These are phyloP conservation scores for Eucidaris tribuloides DNA, from an alignment of 35 echinoderm and acorn worm species.

Conservation along the genomic window DNA sequence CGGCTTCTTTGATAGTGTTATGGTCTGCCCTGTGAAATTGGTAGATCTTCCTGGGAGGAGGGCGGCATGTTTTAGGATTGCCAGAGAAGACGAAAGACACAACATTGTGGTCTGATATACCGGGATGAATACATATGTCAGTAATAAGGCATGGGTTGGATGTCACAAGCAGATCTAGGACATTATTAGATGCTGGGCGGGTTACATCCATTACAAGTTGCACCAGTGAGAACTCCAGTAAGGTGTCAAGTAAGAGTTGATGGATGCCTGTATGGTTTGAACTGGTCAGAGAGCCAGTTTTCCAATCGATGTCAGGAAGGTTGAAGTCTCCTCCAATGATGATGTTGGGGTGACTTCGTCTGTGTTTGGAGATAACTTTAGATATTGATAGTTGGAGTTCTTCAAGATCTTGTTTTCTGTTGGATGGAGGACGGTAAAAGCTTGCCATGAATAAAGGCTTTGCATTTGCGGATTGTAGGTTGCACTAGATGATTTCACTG, in stretches of 20 bases:
- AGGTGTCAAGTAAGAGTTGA: slow-evolving; percentile 4
- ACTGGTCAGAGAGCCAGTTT: not conserved
- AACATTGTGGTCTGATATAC: slow-evolving; percentile 38
- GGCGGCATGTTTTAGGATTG: slow-evolving; percentile 26
- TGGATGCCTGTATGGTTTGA: slow-evolving; percentile 9
- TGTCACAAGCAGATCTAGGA: slow-evolving; percentile 43
- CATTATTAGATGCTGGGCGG: slow-evolving; percentile 28
- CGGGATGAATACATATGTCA: not conserved
- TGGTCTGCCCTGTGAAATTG: slow-evolving; percentile 26
- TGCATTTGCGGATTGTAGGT: slow-evolving; percentile 29
- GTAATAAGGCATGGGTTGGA: slow-evolving; percentile 23
- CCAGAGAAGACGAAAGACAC: slow-evolving; percentile 35
- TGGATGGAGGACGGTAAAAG: slow-evolving; percentile 20
- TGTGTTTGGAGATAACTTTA: slow-evolving; percentile 21
- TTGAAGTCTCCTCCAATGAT: slow-evolving; percentile 35
- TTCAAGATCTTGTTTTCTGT: slow-evolving; percentile 24
- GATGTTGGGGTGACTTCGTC: slow-evolving; percentile 21
- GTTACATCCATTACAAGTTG: slow-evolving; percentile 30
- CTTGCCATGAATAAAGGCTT: slow-evolving; percentile 44
- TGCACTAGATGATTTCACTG: slow-evolving; percentile 42
- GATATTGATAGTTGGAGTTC: not conserved
- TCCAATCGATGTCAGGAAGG: slow-evolving; percentile 39
- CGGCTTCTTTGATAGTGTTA: slow-evolving; percentile 8
- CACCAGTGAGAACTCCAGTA: slow-evolving; percentile 22
- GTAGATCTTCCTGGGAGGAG: slow-evolving; percentile 28